Evolutionary conservation across 2,797 vertebrate genomes (phyloP), one percentile per base, ranked within the genome.

Genomic region (Mormyrus hasselquistii): DNA sequence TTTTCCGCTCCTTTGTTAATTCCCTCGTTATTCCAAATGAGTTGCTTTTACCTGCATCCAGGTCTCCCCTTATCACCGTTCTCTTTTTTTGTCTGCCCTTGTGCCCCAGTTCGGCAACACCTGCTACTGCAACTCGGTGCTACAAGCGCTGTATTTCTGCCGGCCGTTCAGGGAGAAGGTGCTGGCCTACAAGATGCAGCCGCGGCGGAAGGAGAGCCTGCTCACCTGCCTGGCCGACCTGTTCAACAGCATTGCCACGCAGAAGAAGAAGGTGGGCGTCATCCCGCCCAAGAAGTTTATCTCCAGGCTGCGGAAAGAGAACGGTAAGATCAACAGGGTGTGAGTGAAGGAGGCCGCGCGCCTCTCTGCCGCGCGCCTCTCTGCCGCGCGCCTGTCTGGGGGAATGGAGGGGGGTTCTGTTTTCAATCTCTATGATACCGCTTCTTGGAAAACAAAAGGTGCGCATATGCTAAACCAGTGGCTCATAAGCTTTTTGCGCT

Each of bases 261-360:
- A 98, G 94, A 98, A 98, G 96, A 98, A 98, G 95, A 98, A 98
- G 92, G 98, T 98, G 62, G 97, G 97, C 1, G 97, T 98, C 94
- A 98, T 98, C 93, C 97, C 97, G 2, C 97, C 97, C 55, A 98
- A 98, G 95, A 98, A 98, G 91, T 98, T 98, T 91, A 98, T 98
- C 94, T 98, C 97, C 3, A 94, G 97, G 0, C 94, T 98, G 93
- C 97, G 97, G 90, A 98, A 98, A 88, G 98, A 98, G 93, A 98
- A 98, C n/a, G 97, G 97, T 98, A 94, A 92, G 86, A 59, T 14
- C 6, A 49, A 8, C n/a, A 22, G 59, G n/a, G 59, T 62, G 59
- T 62, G 59, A 62, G 59, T 22, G n/a, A 62, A 22, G 59, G 8
- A 3, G 22, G 22, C 1, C 10, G 59, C 4, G 22, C 29, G 7